These are phyloP conservation scores for Symphodus melops DNA, from an alignment of 2,113 vertebrate genomes.

Conservation along the genomic window DNA sequence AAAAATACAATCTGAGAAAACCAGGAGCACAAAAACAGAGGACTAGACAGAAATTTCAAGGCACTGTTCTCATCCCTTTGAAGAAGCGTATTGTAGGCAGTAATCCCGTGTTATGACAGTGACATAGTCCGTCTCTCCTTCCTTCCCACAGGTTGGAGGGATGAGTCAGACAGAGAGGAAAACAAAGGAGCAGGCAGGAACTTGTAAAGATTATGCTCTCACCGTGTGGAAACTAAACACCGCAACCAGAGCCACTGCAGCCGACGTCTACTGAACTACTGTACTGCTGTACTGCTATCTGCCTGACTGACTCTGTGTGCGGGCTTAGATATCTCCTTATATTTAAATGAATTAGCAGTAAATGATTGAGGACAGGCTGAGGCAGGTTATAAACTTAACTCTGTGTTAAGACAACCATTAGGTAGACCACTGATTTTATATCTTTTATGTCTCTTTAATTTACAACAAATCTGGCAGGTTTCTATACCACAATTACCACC, in stretches of 20 bases:
- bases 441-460: no score
- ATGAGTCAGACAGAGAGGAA: constrained; percentile 66
- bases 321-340: background rate
- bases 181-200: constrained; percentile 76
- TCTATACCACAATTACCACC: no score
- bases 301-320: constrained; percentile 3
- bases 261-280: constrained; percentile 35
- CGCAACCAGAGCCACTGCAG: constrained; percentile 53
- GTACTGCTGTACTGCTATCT: constrained; percentile 17
- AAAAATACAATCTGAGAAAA: constrained; percentile 60
- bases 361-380: no score
- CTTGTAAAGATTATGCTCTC: constrained; percentile 71
- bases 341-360: no score
- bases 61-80: constrained; percentile 55
- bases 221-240: constrained; percentile 69
- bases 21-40: constrained; percentile 44
- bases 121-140: constrained; percentile 56
- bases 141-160: constrained; percentile 79
- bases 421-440: no score
- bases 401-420: no score
- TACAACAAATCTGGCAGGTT: no score
- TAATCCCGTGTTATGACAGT: constrained; percentile 77
- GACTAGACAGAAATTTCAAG: constrained; percentile 43
- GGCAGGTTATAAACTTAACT: no score
- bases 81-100: constrained; percentile 57